Conservation (phyloP, 2,113 vertebrate genomes). For the Agapornis roseicollis region DNA sequence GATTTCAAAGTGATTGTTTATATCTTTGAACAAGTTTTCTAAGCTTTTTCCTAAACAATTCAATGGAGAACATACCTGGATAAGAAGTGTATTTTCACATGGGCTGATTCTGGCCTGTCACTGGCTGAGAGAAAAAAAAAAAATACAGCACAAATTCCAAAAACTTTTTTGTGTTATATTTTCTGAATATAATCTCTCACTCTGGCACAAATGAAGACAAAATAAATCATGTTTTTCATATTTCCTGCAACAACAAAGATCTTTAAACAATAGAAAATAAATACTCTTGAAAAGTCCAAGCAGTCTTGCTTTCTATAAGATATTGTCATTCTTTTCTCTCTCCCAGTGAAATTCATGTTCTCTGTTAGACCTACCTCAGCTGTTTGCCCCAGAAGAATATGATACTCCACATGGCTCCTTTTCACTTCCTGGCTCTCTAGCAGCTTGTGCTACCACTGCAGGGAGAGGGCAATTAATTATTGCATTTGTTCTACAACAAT, state of each 20-base stretch:
- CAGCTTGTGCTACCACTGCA: neutral
- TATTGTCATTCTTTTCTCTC: neutral
- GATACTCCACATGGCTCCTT: neutral
- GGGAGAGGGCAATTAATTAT: neutral
- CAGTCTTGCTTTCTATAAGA: neutral
- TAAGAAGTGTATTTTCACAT: neutral
- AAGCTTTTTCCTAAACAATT: neutral
- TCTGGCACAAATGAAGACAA: neutral
- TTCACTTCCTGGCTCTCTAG: neutral
- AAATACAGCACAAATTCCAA: neutral
- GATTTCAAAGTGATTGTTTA: neutral
- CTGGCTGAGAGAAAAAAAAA: neutral
- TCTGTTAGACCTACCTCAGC: neutral
- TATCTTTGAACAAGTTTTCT: neutral
- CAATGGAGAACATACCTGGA: neutral
- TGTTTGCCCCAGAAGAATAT: neutral
- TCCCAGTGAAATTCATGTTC: accelerated
- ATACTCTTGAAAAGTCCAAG: neutral
- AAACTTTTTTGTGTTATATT: neutral
- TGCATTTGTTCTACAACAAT: neutral
- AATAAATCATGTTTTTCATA: neutral
- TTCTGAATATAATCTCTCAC: neutral
- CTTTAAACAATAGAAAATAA: neutral
- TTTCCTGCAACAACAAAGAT: neutral
- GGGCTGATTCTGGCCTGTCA: neutral